Conservation (phyloP, 1,140 invertebrate species). For the Drosophila sulfurigaster region DNA sequence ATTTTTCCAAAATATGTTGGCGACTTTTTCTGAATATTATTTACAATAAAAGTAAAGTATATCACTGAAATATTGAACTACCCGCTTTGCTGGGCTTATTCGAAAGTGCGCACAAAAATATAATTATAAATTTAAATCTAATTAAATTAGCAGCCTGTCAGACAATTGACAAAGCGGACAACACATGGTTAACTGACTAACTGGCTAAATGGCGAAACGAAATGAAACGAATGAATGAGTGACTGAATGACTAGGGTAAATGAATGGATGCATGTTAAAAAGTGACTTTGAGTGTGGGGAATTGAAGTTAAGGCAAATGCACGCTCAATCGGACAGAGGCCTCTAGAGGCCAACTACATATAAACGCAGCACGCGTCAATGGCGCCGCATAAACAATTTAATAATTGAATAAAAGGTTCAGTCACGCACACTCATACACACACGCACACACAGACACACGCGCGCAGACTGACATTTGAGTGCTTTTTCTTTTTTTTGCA, state of each 20-base stretch:
- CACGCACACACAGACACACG: background rate
- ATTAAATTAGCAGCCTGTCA: constrained; percentile 72
- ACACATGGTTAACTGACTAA: constrained; percentile 35
- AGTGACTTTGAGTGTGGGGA: background rate
- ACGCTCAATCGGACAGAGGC: constrained; percentile 47
- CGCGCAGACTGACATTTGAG: background rate
- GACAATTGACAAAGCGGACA: constrained; percentile 60
- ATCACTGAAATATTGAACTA: too few relatives aligned
- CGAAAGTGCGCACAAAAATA: constrained; percentile 20
- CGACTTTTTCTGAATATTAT: too few relatives aligned
- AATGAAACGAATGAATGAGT: constrained; percentile 18
- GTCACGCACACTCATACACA: background rate
- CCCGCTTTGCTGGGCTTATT: too few relatives aligned
- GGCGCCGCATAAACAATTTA: constrained; percentile 59
- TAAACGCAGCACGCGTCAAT: constrained; percentile 59
- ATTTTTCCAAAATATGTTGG: too few relatives aligned
- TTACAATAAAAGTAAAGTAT: too few relatives aligned
- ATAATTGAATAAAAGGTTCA: constrained; percentile 56
- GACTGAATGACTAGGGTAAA: constrained; percentile 7
- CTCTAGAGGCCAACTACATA: background rate
- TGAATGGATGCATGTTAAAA: constrained; percentile 26
- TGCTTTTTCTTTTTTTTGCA: background rate
- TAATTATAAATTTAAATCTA: constrained; percentile 80
- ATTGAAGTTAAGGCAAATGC: constrained; percentile 1
- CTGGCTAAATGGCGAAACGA: constrained; percentile 21